Conservation (phyloP, 2,797 vertebrate genomes). For the Bufotes viridis region DNA sequence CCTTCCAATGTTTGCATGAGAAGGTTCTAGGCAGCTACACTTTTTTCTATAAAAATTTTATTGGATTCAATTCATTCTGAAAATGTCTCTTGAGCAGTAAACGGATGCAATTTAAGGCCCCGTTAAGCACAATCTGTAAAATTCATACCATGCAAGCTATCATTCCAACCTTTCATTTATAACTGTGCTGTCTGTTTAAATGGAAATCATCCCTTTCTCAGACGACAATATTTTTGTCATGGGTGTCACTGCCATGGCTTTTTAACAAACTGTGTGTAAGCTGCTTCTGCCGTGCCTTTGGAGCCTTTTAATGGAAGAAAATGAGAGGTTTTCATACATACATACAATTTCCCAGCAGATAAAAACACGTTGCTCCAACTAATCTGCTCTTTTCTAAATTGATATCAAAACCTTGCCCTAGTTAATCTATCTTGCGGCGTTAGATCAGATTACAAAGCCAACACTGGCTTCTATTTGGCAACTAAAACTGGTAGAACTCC, state of each 20-base stretch:
- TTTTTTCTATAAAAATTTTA: constrained; percentile 70
- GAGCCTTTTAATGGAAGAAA: constrained; percentile 41
- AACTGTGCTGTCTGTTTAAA: constrained; percentile 64
- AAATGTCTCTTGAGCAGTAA: constrained; percentile 71
- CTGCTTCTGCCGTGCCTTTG: constrained; percentile 25
- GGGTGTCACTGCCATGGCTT: constrained; percentile 34
- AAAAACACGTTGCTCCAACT: constrained; percentile 35
- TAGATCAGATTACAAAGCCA: constrained; percentile 8
- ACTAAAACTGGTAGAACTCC: background rate
- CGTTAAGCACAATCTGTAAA: constrained; percentile 74
- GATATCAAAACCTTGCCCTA: constrained; percentile 33
- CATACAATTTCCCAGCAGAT: constrained; percentile 53
- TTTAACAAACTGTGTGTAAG: constrained; percentile 53
- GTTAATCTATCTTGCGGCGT: constrained; percentile 13
- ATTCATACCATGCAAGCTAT: constrained; percentile 65
- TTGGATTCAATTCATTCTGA: constrained; percentile 70
- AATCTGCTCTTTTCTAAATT: constrained; percentile 37
- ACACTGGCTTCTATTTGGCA: background rate
- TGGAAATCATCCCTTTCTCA: constrained; percentile 55
- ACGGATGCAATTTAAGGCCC: constrained; percentile 76
- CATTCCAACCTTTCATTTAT: constrained; percentile 63
- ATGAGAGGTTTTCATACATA: constrained; percentile 51
- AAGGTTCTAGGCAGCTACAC: constrained; percentile 62
- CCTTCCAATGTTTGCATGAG: constrained; percentile 65
- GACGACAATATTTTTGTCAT: constrained; percentile 51